Percentiles rank a stretch among this genome's conserved stretches.
Evolutionary conservation across 2,797 vertebrate species (phyloP).

Genomic region (Orientallactaga sibirica): DNA sequence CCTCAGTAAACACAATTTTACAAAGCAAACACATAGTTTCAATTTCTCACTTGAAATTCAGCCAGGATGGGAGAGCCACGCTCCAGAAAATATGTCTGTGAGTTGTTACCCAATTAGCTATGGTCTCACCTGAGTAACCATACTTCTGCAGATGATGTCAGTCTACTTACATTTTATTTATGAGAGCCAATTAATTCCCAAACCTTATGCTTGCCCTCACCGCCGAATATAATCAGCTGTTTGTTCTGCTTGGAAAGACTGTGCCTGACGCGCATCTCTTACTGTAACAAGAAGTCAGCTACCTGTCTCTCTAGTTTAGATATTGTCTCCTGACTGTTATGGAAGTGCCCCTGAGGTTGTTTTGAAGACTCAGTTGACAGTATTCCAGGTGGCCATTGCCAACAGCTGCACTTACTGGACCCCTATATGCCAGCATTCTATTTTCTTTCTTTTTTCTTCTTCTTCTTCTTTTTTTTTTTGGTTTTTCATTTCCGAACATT

Average conservation of each 20-base stretch:
- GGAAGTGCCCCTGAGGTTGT: background rate
- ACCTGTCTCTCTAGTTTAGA: slow-evolving; percentile 42
- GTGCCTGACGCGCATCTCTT: background rate
- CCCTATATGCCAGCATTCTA: background rate
- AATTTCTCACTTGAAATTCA: slow-evolving; percentile 25
- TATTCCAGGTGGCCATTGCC: background rate
- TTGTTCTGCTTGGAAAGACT: slow-evolving; percentile 11
- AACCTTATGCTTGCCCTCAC: background rate
- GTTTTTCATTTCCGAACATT: too few species aligned
- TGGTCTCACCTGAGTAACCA: background rate
- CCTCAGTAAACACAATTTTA: slow-evolving; percentile 22
- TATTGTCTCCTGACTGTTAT: slow-evolving; percentile 24
- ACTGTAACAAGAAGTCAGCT: slow-evolving; percentile 6
- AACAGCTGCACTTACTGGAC: background rate
- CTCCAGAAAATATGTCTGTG: background rate
- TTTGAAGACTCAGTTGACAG: slow-evolving; percentile 7
- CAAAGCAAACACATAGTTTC: background rate
- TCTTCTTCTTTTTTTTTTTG: too few species aligned
- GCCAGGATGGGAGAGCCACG: background rate
- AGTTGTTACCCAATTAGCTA: background rate
- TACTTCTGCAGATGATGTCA: background rate
- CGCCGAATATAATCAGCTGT: background rate
- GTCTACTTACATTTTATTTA: background rate
- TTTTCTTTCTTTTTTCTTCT: background rate
- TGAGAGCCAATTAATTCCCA: background rate